Percentiles rank a stretch among this genome's conserved stretches.
Conservation (phyloP, 1,140 invertebrate genomes). For the Nautilus pompilius region DNA sequence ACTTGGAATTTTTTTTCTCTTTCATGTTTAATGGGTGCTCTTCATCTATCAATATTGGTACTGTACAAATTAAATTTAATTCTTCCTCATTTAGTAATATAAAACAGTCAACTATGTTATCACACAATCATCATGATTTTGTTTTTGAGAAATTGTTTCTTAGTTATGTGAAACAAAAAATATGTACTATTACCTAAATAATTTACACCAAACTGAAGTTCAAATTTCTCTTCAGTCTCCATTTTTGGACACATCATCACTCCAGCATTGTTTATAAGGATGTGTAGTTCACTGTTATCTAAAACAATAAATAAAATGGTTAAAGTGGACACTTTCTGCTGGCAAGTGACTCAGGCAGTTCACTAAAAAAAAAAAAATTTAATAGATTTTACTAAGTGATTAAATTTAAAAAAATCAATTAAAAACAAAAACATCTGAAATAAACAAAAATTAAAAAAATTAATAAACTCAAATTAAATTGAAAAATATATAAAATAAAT, state of each 20-base stretch:
- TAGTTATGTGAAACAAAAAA: too few species aligned
- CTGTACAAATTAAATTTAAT: too few species aligned
- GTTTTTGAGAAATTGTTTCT: too few species aligned
- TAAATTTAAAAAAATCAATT: neutral
- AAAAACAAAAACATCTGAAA: neutral
- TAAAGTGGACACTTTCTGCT: neutral
- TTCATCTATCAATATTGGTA: too few species aligned
- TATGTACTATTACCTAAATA: constrained; percentile 53
- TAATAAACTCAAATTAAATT: neutral
- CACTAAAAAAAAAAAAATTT: neutral
- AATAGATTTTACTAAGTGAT: neutral
- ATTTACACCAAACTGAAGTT: constrained; percentile 58
- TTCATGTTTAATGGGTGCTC: too few species aligned
- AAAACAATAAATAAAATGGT: neutral
- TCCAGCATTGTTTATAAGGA: constrained; percentile 80
- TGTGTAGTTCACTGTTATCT: constrained; percentile 53
- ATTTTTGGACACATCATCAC: constrained; percentile 60
- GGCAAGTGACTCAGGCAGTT: neutral
- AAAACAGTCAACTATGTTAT: too few species aligned
- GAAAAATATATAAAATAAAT: neutral
- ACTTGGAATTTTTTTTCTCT: too few species aligned
- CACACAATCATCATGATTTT: too few species aligned
- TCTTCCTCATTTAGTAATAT: too few species aligned
- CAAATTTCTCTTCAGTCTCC: constrained; percentile 56
- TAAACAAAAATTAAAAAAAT: neutral